Evolutionary conservation across 2,888 invertebrate species (phyloP).

Genomic region (Byasa hedistus): DNA sequence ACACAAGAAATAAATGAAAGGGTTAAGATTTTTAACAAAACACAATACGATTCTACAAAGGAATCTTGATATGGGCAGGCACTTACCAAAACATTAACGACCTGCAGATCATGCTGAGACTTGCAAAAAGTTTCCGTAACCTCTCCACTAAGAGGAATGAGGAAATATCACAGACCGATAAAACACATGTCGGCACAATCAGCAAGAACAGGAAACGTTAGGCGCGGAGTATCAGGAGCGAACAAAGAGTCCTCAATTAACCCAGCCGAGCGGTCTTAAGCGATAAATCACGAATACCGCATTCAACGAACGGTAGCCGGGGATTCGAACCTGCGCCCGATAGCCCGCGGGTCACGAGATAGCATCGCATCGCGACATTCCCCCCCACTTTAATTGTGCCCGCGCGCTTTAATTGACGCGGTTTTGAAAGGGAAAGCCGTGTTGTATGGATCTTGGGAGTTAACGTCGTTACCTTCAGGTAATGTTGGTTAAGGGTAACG

Average conservation of each 20-base stretch:
- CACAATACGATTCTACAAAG: no score
- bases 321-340: slow-evolving; percentile 65
- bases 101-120: no score
- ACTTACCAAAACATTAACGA: no score
- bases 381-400: slow-evolving; percentile 65
- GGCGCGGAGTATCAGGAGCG: slow-evolving; percentile 35
- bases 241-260: slow-evolving; percentile 60
- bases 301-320: slow-evolving; percentile 59
- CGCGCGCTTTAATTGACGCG: slow-evolving; percentile 64
- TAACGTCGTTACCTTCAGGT: neutral
- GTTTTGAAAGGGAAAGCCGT: slow-evolving; percentile 36
- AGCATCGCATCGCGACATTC: slow-evolving; percentile 67
- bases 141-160: no score
- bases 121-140: no score
- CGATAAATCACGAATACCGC: slow-evolving; percentile 64
- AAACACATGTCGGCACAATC: slow-evolving; percentile 14
- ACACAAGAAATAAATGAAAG: no score
- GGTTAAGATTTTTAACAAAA: no score
- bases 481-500: no score
- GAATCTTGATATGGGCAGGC: no score
- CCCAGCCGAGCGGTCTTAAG: slow-evolving; percentile 55
- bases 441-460: slow-evolving; percentile 5
- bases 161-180: no score
- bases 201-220: slow-evolving; percentile 26
- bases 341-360: slow-evolving; percentile 71